These are phyloP conservation scores for Tauraco erythrolophus DNA, from an alignment of 2,113 vertebrate species.

Conservation along the genomic window DNA sequence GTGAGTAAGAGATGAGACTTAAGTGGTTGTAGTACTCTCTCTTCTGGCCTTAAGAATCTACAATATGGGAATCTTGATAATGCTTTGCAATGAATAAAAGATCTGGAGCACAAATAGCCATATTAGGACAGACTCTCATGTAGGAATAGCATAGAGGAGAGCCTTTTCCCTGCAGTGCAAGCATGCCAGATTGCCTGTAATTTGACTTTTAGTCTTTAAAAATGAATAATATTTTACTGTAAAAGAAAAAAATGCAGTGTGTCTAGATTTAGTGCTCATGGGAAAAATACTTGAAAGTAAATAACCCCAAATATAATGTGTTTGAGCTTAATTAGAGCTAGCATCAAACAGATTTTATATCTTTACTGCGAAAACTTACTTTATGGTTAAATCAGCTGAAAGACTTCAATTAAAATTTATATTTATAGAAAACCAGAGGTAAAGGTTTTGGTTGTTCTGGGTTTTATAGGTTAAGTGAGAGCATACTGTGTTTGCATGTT, in stretches of 20 bases:
- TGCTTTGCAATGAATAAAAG: slow-evolving; percentile 29
- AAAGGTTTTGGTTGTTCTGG: slow-evolving; percentile 65
- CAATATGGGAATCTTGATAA: neutral
- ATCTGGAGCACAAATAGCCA: slow-evolving; percentile 66
- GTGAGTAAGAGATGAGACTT: neutral
- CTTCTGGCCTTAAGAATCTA: slow-evolving; percentile 66
- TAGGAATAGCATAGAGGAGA: slow-evolving; percentile 34
- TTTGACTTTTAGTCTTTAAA: slow-evolving; percentile 64
- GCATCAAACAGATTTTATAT: slow-evolving; percentile 70
- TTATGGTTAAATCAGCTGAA: slow-evolving; percentile 62
- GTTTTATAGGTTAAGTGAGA: slow-evolving; percentile 55
- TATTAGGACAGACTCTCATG: slow-evolving; percentile 51
- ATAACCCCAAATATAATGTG: slow-evolving; percentile 53
- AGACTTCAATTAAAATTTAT: slow-evolving; percentile 70
- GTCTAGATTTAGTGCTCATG: neutral
- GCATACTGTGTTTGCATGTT: slow-evolving; percentile 73
- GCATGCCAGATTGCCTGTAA: slow-evolving; percentile 39
- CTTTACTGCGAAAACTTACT: slow-evolving; percentile 57
- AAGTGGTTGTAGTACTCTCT: slow-evolving; percentile 22
- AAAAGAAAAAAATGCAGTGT: slow-evolving; percentile 32
- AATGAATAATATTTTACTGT: slow-evolving; percentile 36
- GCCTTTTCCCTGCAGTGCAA: slow-evolving; percentile 12
- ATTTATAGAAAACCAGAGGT: slow-evolving; percentile 66
- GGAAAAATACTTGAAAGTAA: slow-evolving; percentile 58
- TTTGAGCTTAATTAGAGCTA: slow-evolving; percentile 44